phyloP scores from a whole-genome alignment of 2,888 invertebrate species.

The Monoplex corrugatus region DNA sequence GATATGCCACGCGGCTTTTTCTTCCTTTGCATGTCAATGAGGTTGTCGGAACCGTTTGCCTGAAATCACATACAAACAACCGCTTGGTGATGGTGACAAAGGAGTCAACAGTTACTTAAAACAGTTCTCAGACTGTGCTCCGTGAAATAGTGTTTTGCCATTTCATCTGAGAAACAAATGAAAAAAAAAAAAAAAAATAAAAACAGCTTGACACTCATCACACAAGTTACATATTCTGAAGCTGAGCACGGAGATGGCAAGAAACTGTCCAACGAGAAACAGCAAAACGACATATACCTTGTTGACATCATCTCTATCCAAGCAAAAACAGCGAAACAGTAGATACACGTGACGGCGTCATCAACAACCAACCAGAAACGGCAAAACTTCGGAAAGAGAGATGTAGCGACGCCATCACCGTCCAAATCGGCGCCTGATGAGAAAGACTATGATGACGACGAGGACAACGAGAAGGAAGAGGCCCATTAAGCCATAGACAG shows the following conservation, averaged over 20 bases:
- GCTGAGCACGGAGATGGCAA: background rate
- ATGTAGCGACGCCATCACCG: background rate
- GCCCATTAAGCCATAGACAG: constrained; percentile 85
- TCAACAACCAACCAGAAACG: too few species aligned
- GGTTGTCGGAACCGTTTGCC: too few species aligned
- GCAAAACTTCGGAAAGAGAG: too few species aligned
- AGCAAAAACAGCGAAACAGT: background rate
- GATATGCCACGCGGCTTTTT: background rate
- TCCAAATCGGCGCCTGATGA: constrained; percentile 19
- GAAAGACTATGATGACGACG: constrained; percentile 3
- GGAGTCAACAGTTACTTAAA: background rate
- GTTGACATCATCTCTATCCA: background rate
- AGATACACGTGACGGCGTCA: background rate
- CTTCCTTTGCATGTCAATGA: background rate
- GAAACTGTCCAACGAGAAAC: background rate
- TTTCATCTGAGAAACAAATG: background rate
- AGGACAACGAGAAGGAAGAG: constrained; percentile 81
- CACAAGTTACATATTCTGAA: background rate
- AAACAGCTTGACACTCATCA: too few species aligned
- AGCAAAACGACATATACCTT: too few species aligned
- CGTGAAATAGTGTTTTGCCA: background rate
- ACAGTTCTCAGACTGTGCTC: background rate
- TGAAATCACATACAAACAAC: background rate
- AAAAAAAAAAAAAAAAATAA: background rate
- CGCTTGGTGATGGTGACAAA: background rate